Conservation (phyloP, 2,888 invertebrate genomes). For the Drosophila lacicola region DNA sequence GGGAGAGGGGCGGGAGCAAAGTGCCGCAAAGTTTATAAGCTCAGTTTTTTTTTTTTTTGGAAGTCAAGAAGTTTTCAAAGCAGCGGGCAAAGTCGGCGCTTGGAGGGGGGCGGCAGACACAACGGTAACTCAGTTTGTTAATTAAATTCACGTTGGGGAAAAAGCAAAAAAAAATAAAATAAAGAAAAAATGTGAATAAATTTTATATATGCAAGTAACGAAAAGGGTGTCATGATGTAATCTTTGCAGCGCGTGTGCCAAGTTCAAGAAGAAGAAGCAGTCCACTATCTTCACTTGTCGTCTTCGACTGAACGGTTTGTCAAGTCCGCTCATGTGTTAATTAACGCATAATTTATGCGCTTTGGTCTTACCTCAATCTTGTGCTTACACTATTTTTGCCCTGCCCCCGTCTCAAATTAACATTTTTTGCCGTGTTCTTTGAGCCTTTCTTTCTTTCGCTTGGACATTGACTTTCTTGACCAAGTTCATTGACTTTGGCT, state of each 20-base stretch:
- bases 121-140: constrained; percentile 52
- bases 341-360: constrained; percentile 50
- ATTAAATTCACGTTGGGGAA: constrained; percentile 51
- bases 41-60: constrained; percentile 19
- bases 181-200: constrained; percentile 1
- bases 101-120: neutral
- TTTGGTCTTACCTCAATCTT: neutral
- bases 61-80: constrained; percentile 45
- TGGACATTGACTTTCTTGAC: constrained; percentile 43
- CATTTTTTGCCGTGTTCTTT: constrained; percentile 25
- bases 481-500: constrained; percentile 56
- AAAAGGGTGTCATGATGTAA: constrained; percentile 56
- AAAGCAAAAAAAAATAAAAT: constrained; percentile 2
- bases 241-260: constrained; percentile 35
- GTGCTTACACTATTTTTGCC: constrained; percentile 1
- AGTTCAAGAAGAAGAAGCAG: constrained; percentile 18
- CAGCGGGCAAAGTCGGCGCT: constrained; percentile 7
- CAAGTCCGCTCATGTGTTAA: constrained; percentile 21
- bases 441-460: constrained; percentile 37
- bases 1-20: constrained; percentile 8
- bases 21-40: constrained; percentile 55
- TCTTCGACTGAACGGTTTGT: too few species aligned
- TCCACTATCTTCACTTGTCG: too few species aligned
- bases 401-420: too few species aligned
- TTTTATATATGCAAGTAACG: constrained; percentile 27